Base-by-base conservation (phyloP, 2,888 invertebrate species). In the Limnephilus lunatus region DNA sequence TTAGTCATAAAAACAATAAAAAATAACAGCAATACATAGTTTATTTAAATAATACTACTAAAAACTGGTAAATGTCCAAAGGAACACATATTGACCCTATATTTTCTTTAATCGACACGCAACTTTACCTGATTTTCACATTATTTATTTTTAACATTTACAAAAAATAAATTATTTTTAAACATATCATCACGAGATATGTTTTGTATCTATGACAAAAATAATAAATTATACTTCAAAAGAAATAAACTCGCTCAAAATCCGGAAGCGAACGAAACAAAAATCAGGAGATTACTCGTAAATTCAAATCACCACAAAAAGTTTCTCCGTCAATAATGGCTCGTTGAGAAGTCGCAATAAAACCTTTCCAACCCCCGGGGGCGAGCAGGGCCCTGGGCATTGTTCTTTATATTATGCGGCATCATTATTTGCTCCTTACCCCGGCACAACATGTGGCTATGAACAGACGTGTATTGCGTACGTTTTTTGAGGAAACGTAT, bases 371-470 rank as follows among this genome's bases (percentile, higher is more conserved):
- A 30, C 86, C 44, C 44, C 86, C 30, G 4, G 48, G 48, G 68
- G 68, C 68, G n/a, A n/a, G 68, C 68, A 25, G 68, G 68, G 68
- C 68, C 68, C 68, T 25, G 68, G 86, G 86, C 90, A 91, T 92
- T 92, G 92, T 91, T 90, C 89, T 91, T 85, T 90, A 85, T 90
- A 90, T 90, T 90, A 90, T 90, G 91, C 87, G 91, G 91, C 91
- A 92, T 93, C 93, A 93, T 93, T 93, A 93, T 91, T 92, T 92
- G 92, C 91, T 91, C 91, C 93, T 93, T 93, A 93, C 92, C 91
- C 93, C 91, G 92, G 91, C 90, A 93, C 91, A 91, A 92, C 93
- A 92, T 93, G 92, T 91, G 92, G 92, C 93, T 80, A 35, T 80
- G 53, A 86, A 30, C 86, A 86, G 86, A 86, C 86, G 86, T 30